Evolutionary conservation across 2,888 invertebrate species (phyloP).

Genomic region (Agonopterix arenella): DNA sequence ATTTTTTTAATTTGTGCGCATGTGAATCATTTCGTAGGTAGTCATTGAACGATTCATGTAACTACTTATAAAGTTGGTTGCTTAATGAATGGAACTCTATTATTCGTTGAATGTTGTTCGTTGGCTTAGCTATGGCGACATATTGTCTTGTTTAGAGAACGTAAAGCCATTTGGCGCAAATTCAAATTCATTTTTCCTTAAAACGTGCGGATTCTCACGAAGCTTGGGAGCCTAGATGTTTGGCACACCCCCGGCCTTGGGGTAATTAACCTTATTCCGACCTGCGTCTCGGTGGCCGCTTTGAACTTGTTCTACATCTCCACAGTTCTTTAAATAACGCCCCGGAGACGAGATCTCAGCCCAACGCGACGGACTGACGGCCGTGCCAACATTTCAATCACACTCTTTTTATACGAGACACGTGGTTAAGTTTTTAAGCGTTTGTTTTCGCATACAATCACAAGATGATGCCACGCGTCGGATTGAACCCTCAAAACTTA

Average conservation of each 20-base stretch:
- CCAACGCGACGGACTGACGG: conserved; percentile 23
- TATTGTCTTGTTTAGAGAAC: conserved; percentile 1
- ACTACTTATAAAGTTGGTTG: too few species aligned
- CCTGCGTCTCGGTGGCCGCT: conserved; percentile 40
- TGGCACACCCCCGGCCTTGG: conserved; percentile 57
- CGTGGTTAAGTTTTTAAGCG: conserved; percentile 40
- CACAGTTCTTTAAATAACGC: conserved; percentile 61
- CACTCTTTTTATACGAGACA: conserved; percentile 33
- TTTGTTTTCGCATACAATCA: conserved; percentile 5
- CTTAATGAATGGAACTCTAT: too few species aligned
- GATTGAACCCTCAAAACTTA: conserved; percentile 10
- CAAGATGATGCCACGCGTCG: conserved; percentile 2
- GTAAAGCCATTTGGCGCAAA: conserved; percentile 12
- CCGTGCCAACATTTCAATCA: conserved; percentile 62
- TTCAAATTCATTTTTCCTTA: conserved; percentile 33
- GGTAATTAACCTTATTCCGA: conserved; percentile 66
- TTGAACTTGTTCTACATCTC: conserved; percentile 71
- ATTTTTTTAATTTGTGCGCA: conserved; percentile 35
- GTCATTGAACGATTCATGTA: conserved; percentile 26
- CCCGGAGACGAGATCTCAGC: conserved; percentile 38
- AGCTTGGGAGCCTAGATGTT: not conserved
- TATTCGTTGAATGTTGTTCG: too few species aligned
- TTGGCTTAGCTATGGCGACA: not conserved
- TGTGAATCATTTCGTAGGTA: conserved; percentile 35
- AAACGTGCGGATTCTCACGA: conserved; percentile 18